Evolutionary conservation across 2,113 vertebrate genomes (phyloP).

Genomic region (Archocentrus centrarchus): DNA sequence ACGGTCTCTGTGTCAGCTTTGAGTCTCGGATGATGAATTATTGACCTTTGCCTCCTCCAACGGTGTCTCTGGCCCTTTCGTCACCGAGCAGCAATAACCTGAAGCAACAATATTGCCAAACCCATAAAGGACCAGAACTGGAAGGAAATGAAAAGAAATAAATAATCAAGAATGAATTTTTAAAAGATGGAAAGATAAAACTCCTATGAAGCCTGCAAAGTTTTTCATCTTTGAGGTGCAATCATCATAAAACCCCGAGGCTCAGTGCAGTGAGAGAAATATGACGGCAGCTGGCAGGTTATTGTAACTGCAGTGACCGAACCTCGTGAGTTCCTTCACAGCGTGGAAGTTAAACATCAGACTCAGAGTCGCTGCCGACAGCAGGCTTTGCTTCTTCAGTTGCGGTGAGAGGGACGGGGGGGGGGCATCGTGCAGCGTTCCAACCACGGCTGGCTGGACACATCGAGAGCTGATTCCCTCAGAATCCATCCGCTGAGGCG

Average conservation of each 20-base stretch:
- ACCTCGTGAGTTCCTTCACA: background rate
- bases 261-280: background rate
- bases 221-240: slow-evolving; percentile 23
- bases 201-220: background rate
- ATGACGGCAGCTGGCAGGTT: no score
- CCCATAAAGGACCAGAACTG: slow-evolving; percentile 17
- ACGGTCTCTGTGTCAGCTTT: background rate
- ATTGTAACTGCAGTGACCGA: background rate
- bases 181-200: slow-evolving; percentile 18
- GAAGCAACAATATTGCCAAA: slow-evolving; percentile 46
- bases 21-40: slow-evolving; percentile 42
- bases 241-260: background rate
- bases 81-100: slow-evolving; percentile 48
- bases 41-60: slow-evolving; percentile 42
- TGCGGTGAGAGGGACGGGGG: background rate
- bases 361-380: background rate
- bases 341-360: background rate
- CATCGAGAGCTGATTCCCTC: slow-evolving; percentile 15
- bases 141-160: slow-evolving; percentile 60
- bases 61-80: background rate
- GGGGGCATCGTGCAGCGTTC: slow-evolving; percentile 3
- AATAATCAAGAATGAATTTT: slow-evolving; percentile 38
- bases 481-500: no score
- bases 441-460: slow-evolving; percentile 24
- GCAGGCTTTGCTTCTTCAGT: slow-evolving; percentile 11